Conservation (phyloP, 2,113 vertebrate species). For the Forbesichthys papilliferus region DNA sequence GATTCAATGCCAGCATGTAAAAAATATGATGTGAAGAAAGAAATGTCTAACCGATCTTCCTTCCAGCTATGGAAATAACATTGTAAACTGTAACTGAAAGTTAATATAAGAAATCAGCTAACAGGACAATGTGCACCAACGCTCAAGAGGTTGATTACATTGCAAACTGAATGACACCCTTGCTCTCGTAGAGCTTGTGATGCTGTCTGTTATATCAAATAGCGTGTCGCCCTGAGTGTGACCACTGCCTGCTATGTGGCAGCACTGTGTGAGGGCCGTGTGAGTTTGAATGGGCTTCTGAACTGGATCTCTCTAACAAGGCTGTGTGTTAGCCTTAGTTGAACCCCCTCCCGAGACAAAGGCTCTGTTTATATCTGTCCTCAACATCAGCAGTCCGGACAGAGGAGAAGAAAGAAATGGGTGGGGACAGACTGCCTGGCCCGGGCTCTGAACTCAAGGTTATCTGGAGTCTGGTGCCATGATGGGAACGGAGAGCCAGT, state of each 20-base stretch:
- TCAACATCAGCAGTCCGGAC: constrained; percentile 39
- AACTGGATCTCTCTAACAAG: constrained; percentile 21
- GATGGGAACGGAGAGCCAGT: constrained; percentile 19
- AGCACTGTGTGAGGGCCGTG: background rate
- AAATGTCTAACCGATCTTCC: too few relatives aligned
- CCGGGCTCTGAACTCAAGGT: constrained; percentile 40
- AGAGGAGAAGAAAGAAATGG: constrained; percentile 1
- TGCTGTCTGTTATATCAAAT: too few relatives aligned
- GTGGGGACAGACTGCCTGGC: background rate
- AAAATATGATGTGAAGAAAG: too few relatives aligned
- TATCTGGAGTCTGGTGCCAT: constrained; percentile 39
- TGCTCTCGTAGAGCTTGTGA: too few relatives aligned
- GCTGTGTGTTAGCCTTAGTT: constrained; percentile 24
- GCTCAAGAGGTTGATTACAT: too few relatives aligned
- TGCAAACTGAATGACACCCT: too few relatives aligned
- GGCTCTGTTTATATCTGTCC: constrained; percentile 33
- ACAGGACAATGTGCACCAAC: too few relatives aligned
- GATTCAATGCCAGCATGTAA: too few relatives aligned
- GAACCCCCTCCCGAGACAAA: constrained; percentile 37
- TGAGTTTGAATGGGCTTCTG: background rate
- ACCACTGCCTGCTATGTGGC: background rate
- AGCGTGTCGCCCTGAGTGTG: too few relatives aligned
- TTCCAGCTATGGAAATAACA: too few relatives aligned
- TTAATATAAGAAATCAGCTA: too few relatives aligned
- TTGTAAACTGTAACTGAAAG: too few relatives aligned